phyloP scores from a whole-genome alignment of 1,140 invertebrate species.

The Calephelis nemesis region DNA sequence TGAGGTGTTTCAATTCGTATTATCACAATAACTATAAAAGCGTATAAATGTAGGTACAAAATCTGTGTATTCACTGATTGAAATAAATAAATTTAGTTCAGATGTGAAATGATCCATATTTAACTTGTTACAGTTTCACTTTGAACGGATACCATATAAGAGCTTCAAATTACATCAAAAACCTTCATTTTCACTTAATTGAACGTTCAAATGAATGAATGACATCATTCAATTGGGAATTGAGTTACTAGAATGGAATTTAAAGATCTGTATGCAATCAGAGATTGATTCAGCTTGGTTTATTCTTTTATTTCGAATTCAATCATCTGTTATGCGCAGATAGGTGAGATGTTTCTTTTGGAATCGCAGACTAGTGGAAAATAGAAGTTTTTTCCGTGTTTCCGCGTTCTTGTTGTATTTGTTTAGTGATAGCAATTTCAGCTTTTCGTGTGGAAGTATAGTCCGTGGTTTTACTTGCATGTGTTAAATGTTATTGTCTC shows the following conservation, averaged over 20 bases:
- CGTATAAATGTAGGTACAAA: too few relatives aligned
- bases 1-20: too few relatives aligned
- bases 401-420: too few relatives aligned
- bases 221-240: background rate
- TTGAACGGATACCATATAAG: too few relatives aligned
- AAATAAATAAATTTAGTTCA: too few relatives aligned
- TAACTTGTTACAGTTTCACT: background rate
- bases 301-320: conserved; percentile 5
- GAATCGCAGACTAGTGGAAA: background rate
- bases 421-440: too few relatives aligned
- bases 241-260: conserved; percentile 3
- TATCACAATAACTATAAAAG: too few relatives aligned
- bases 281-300: background rate
- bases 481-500: too few relatives aligned
- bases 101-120: background rate
- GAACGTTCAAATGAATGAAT: background rate
- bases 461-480: too few relatives aligned
- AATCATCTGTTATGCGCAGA: conserved; percentile 8
- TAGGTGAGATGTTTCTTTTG: background rate
- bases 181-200: conserved; percentile 7
- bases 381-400: background rate
- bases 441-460: too few relatives aligned
- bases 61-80: too few relatives aligned
- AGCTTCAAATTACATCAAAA: background rate
- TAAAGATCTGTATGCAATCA: conserved; percentile 10